A percentile compares a stretch with the other conserved stretches of the same genome.
phyloP scores from a whole-genome alignment of 1,140 invertebrate genomes.

The Magallana ariakensis region DNA sequence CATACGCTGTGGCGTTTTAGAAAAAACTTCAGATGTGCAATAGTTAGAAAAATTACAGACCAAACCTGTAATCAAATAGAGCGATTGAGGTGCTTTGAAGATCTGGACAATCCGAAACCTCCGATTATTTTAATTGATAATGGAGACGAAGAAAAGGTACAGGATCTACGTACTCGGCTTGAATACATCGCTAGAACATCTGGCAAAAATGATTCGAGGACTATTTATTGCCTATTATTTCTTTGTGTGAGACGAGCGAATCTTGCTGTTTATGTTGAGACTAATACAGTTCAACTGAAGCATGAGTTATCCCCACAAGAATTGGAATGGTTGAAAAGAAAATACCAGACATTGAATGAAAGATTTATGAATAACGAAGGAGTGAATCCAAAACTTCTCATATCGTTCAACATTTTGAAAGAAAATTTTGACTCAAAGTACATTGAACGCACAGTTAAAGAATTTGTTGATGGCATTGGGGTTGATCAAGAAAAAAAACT shows the following conservation, averaged over 20 bases:
- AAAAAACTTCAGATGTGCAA: constrained; percentile 64
- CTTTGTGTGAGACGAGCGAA: constrained; percentile 59
- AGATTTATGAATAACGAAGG: constrained; percentile 56
- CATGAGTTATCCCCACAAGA: constrained; percentile 62
- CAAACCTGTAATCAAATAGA: constrained; percentile 66
- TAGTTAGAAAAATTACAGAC: constrained; percentile 64
- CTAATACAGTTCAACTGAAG: constrained; percentile 56
- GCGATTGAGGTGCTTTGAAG: constrained; percentile 57
- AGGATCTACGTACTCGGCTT: constrained; percentile 54
- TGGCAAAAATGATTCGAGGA: constrained; percentile 40
- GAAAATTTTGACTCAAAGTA: constrained; percentile 66
- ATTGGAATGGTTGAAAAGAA: constrained; percentile 64
- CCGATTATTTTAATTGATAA: constrained; percentile 71
- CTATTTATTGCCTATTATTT: constrained; percentile 65
- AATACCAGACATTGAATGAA: constrained; percentile 55
- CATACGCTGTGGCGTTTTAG: constrained; percentile 69
- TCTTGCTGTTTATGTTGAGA: constrained; percentile 34
- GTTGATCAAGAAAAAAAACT: constrained; percentile 53
- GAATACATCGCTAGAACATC: constrained; percentile 60
- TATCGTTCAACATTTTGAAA: constrained; percentile 71
- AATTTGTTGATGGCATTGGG: constrained; percentile 56
- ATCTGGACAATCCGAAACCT: constrained; percentile 58
- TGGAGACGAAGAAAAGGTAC: constrained; percentile 67
- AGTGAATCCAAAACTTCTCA: constrained; percentile 60
- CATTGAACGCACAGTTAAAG: constrained; percentile 62